Evolutionary conservation across 2,888 invertebrate genomes (phyloP), one percentile per base, ranked within the genome.

Genomic region (Philopedon plagiatum): DNA sequence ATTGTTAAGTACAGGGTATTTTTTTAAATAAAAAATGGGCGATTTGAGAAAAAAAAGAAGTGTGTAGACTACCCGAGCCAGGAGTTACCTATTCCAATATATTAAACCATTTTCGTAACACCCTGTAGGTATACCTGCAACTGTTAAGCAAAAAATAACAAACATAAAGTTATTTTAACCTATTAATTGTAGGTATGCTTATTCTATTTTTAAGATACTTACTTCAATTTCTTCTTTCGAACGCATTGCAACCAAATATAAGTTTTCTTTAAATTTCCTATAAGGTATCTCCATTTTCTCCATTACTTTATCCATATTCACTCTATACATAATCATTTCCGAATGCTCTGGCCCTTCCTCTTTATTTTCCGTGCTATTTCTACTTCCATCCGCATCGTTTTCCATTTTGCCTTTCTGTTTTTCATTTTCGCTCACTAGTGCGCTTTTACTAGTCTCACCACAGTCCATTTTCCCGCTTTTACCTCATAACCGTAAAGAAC

Each of bases 211-310:
- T 29, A 54, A 26, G 44, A 54, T 18, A 15, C 21, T 51, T 72
- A 72, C 72, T 41, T 72, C 72, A 23, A 67, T 61, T 44, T 72
- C 56, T 44, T 72, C 72, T 34, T 67, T 72, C 1, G 54, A 62
- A 18, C 23, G 46, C n/a, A 67, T 29, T n/a, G 44, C 61, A 56
- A 72, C 23, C 29, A 66, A 44, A 61, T 67, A 72, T 18, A 60
- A 39, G 46, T 57, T 67, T 39, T 66, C 62, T 34, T 56, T 56
- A 13, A 67, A 18, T 56, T 72, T 72, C 21, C 51, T 56, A 18
- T 19, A 62, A 1, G 67, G 62, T 26, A 62, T 9, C 9, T 41
- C 62, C 18, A 66, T 19, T 60, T 67, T 58, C 15, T 67, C 23
- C 56, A 72, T 60, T n/a, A 49, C 61, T 26, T 37, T 56, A 41